Base-by-base conservation (phyloP, 2,797 vertebrate genomes). In the Cygnus olor region DNA sequence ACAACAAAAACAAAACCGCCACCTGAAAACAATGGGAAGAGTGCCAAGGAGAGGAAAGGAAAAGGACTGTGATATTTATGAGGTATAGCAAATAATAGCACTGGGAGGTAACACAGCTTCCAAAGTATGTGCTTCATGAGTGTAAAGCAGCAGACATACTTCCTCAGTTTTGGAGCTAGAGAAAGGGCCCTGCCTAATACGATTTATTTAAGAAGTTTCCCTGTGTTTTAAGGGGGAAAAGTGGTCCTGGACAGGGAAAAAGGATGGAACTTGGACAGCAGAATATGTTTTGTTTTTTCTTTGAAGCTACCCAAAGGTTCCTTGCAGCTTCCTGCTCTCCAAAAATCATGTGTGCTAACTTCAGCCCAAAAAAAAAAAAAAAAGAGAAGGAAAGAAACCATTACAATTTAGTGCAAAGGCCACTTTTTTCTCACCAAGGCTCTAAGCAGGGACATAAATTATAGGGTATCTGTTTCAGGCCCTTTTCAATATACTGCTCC, bases 391-490 rank as follows among this genome's bases (percentile, higher is more conserved):
- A 69, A 78, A 81, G 47, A 80, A 89, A 73, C 18, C 30, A 34
- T 78, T 8, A 18, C 68, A 20, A 58, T 60, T 88, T 77, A 63
- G 79, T 90, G 82, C 19, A 78, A 65, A 93, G 69, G 64, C 57
- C 0, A 15, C 64, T 47, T 92, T 90, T 88, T 89, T 36, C 90
- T 89, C 71, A 51, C 36, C 0, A 0, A 88, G 40, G 57, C 51
- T 68, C 79, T 70, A 45, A 76, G 56, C n/a, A 61, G 64, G 65
- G 77, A 85, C 47, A 45, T 53, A 91, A 90, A 90, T 91, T 88
- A 88, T 28, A 56, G 73, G 85, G 61, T 96, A 54, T 95, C 60
- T 70, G 74, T 93, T 94, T 95, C 95, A 81, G 69, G 74, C 57
- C 51, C 40, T 80, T 96, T 91, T 95, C 91, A 73, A 58, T 84